Conservation (phyloP, 1,140 invertebrate genomes). For the Pemphigus obesinymphae region DNA sequence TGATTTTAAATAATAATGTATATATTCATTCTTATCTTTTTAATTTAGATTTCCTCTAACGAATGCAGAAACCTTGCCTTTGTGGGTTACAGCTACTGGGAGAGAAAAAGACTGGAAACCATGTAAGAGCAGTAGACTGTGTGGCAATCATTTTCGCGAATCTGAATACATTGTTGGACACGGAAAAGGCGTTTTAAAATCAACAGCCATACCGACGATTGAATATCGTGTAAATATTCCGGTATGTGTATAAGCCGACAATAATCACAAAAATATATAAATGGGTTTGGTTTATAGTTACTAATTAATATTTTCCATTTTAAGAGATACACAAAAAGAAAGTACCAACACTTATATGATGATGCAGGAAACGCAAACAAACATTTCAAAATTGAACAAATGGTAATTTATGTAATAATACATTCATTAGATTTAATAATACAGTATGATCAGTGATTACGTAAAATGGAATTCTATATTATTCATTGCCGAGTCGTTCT, state of each 20-base stretch:
- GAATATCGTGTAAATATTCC: neutral
- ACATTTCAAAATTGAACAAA: neutral
- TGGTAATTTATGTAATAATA: neutral
- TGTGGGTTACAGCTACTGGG: constrained; percentile 6
- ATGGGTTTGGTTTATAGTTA: neutral
- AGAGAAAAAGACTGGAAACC: constrained; percentile 23
- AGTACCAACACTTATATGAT: neutral
- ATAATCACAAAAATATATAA: no score
- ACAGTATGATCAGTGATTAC: neutral
- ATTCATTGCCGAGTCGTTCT: neutral
- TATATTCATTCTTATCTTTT: neutral
- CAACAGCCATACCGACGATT: constrained; percentile 17
- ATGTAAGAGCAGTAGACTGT: constrained; percentile 26
- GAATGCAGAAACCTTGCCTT: neutral
- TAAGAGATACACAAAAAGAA: neutral
- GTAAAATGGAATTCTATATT: neutral
- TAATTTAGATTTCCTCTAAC: constrained; percentile 4
- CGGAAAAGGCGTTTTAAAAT: constrained; percentile 11
- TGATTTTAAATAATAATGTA: neutral
- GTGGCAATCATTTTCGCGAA: constrained; percentile 24
- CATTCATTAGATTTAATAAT: no score
- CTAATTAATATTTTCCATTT: neutral
- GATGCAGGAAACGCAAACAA: neutral
- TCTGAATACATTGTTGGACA: constrained; percentile 32
- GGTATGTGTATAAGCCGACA: neutral